Conservation (phyloP, 1,140 invertebrate genomes). For the Rhyzopertha dominica region DNA sequence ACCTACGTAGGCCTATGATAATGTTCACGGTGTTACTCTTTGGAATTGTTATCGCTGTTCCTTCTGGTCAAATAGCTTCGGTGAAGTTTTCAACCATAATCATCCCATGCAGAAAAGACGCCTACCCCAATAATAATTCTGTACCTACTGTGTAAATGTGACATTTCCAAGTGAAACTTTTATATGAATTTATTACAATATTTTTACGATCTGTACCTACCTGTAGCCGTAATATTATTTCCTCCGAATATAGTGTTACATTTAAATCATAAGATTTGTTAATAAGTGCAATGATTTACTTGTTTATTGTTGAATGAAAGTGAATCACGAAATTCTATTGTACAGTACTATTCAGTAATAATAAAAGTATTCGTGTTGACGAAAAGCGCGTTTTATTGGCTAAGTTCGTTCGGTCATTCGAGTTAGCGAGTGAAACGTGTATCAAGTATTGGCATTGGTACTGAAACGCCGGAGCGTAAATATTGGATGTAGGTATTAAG, state of each 20-base stretch:
- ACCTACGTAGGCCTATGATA: conserved; percentile 24
- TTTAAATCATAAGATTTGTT: conserved; percentile 15
- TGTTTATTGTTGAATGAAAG: conserved; percentile 22
- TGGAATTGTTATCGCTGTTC: conserved; percentile 14
- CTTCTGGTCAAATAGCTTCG: conserved; percentile 13
- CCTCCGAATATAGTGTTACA: conserved; percentile 10
- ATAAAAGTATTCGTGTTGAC: conserved; percentile 21
- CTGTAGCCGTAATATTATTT: conserved; percentile 17
- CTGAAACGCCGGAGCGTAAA: too few species aligned
- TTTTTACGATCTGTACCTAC: conserved; percentile 12
- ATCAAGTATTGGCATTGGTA: too few species aligned
- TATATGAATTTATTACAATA: conserved; percentile 5
- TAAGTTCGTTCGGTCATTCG: too few species aligned
- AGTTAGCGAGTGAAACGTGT: too few species aligned
- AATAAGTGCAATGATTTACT: conserved; percentile 14
- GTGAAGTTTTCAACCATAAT: conserved; percentile 14
- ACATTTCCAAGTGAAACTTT: not conserved
- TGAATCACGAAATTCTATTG: conserved; percentile 25
- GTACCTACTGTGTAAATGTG: not conserved
- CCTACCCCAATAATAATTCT: not conserved
- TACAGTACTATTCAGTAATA: conserved; percentile 22
- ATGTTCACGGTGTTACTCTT: conserved; percentile 16
- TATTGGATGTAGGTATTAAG: too few species aligned
- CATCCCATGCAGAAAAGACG: conserved; percentile 1
- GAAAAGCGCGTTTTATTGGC: too few species aligned